Evolutionary conservation across 2,797 vertebrate species (phyloP).

Genomic region (Prionace glauca): DNA sequence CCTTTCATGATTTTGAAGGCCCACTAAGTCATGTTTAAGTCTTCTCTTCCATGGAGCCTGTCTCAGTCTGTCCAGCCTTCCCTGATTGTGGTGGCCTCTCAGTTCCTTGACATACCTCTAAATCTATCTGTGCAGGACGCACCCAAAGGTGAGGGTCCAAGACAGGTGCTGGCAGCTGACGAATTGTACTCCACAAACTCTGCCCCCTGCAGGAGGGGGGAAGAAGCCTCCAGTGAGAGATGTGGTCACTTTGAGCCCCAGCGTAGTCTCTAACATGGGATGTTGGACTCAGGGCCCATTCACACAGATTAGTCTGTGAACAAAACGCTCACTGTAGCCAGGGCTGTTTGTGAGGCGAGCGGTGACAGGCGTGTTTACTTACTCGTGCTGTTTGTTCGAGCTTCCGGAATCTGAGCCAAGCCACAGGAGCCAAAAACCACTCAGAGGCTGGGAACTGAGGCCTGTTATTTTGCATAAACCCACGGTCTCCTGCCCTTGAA

Average conservation of each 20-base stretch:
- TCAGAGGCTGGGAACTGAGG: slow-evolving; percentile 28
- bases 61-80: too few relatives aligned
- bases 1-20: not conserved
- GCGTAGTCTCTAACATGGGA: not conserved
- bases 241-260: not conserved
- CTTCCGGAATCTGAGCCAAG: slow-evolving; percentile 15
- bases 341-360: slow-evolving; percentile 26
- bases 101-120: not conserved
- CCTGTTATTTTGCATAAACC: slow-evolving; percentile 18
- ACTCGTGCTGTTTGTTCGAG: slow-evolving; percentile 23
- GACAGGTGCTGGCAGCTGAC: not conserved
- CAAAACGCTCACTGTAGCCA: not conserved
- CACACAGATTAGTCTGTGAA: slow-evolving; percentile 18
- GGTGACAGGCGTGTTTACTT: slow-evolving; percentile 18
- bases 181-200: not conserved
- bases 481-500: slow-evolving; percentile 20
- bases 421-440: slow-evolving; percentile 17
- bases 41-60: not conserved
- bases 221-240: too few relatives aligned
- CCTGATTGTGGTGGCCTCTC: not conserved
- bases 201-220: not conserved
- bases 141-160: not conserved
- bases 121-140: not conserved
- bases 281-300: not conserved
- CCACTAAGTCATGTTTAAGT: not conserved